Evolutionary conservation across 1,140 invertebrate species (phyloP), one percentile per base, ranked within the genome.

Genomic region (Ditylenchus dipsaci): DNA sequence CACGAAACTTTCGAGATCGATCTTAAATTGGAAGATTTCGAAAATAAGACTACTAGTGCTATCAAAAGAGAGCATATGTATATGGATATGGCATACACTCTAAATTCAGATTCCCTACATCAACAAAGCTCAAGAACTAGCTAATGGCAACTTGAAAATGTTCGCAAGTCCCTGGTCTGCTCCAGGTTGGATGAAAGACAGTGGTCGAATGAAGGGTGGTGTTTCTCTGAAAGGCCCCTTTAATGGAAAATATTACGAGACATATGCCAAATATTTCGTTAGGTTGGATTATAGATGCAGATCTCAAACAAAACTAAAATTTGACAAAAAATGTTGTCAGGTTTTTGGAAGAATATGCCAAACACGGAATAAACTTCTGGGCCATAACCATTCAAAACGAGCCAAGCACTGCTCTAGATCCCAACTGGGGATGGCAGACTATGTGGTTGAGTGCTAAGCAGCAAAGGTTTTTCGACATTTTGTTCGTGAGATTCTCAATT

Each of bases 121-220:
- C 27, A 83, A 87, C 67, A 69, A 82, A 69, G 88, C 88, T 13
- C 73, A 81, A 57, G 65, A 76, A 15, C 59, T 87, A 43, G 84
- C 78, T 56, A 68, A 76, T 7, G 74, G 83, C 53, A 73, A 83
- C 59, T 71, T 88, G 77, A 76, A 86, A 67, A 83, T 92, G 0
- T 84, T 92, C 68, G 88, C 87, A 0, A 87, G 88, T 13, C 87
- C 90, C 0, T 95, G 93, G 93, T 89, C 88, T 65, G 87, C 92
- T 0, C 93, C 93, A 0, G 83, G 85, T 1, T 96, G 92, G 92
- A 95, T 96, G 92, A 96, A 96, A 84, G 89, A 88, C 0, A 91
- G 90, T 74, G 85, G 89, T 26, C 83, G 82, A 21, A 69, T 76
- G 72, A 84, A 84, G 67, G 87, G 87, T 8, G 78, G 82, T 21